These are phyloP conservation scores for Pedionomus torquatus DNA, from an alignment of 2,113 vertebrate genomes.

Conservation along the genomic window DNA sequence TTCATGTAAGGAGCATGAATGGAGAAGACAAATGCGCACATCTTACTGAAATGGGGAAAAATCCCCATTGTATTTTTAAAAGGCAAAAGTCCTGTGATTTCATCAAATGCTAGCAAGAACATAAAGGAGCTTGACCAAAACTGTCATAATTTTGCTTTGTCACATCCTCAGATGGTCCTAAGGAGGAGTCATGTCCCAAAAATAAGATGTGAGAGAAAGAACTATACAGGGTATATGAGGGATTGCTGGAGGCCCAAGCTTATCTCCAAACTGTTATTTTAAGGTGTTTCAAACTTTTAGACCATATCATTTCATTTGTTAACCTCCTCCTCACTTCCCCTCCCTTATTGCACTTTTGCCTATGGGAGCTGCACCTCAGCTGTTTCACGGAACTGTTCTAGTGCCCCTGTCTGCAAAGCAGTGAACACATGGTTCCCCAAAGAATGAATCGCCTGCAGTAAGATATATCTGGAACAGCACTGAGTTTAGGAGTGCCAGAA, in stretches of 20 bases:
- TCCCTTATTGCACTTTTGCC: not conserved
- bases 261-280: not conserved
- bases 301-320: not conserved
- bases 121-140: not conserved
- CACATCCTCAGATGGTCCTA: not conserved
- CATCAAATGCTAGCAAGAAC: not conserved
- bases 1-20: not conserved
- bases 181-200: not conserved
- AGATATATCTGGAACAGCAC: not conserved
- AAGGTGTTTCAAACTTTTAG: not conserved
- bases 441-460: not conserved
- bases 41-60: not conserved
- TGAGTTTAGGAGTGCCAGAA: not conserved
- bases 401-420: not conserved
- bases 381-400: not conserved
- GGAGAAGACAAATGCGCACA: not conserved
- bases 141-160: not conserved
- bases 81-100: not conserved
- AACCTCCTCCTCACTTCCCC: not conserved
- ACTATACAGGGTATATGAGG: not conserved
- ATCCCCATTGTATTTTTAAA: accelerated
- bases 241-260: not conserved
- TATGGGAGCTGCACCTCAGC: not conserved
- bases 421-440: not conserved
- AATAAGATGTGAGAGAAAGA: not conserved